Conservation (phyloP, 2,888 invertebrate species). For the Lumbricus terrestris region DNA sequence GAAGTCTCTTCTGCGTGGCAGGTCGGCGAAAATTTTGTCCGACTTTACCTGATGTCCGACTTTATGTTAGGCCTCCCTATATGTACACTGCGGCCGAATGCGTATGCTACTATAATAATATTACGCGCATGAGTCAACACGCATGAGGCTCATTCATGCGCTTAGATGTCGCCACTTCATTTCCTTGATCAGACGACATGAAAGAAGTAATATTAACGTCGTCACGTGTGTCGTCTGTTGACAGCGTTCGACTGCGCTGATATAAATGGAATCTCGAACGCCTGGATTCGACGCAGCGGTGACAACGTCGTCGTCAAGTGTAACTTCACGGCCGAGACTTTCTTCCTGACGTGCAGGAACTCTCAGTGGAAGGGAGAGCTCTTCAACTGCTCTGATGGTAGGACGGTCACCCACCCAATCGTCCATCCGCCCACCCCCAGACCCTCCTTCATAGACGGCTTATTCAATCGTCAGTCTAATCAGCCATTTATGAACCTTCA, state of each 20-base stretch:
- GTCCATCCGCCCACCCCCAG: no score
- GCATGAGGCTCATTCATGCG: no score
- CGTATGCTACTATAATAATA: not conserved
- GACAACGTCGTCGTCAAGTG: constrained; percentile 31
- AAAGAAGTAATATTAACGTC: not conserved
- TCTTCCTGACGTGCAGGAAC: constrained; percentile 31
- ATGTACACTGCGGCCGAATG: not conserved
- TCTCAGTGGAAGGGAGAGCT: constrained; percentile 32
- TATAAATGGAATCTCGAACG: constrained; percentile 22
- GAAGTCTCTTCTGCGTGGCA: no score
- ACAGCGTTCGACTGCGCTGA: constrained; percentile 35
- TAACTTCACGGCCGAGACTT: constrained; percentile 29
- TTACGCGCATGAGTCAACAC: not conserved
- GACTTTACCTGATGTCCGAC: no score
- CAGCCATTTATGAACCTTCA: not conserved
- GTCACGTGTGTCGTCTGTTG: no score
- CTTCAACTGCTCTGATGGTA: constrained; percentile 27
- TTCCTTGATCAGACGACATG: no score
- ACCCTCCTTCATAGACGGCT: not conserved
- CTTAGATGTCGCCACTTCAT: no score
- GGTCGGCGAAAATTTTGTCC: no score
- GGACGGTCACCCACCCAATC: no score
- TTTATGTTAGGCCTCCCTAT: no score
- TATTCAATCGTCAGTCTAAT: no score
- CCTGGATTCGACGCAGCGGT: constrained; percentile 27